These are phyloP conservation scores for Phortica variegata DNA, from an alignment of 1,140 invertebrate species.

Conservation along the genomic window DNA sequence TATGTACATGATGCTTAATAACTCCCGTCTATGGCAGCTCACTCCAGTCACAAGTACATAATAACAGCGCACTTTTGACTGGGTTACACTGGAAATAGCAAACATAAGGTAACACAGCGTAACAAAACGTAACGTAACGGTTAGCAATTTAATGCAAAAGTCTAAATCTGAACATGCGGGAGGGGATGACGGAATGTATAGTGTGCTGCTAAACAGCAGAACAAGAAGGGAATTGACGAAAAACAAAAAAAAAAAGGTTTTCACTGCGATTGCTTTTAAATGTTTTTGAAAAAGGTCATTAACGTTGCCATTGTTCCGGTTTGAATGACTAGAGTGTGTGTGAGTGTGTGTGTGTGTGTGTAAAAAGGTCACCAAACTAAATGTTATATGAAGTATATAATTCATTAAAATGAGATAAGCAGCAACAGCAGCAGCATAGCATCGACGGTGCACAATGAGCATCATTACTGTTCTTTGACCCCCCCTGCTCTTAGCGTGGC, in stretches of 20 bases:
- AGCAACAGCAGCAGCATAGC: no score
- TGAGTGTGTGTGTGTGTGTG: not conserved
- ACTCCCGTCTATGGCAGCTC: no score
- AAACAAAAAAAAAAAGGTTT: not conserved
- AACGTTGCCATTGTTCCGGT: constrained; percentile 40
- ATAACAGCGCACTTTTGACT: no score
- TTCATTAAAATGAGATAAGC: constrained; percentile 38
- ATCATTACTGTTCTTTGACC: constrained; percentile 12
- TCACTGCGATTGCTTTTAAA: constrained; percentile 20
- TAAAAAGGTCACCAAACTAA: constrained; percentile 38
- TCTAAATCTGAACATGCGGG: no score
- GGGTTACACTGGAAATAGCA: no score
- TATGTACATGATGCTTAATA: no score
- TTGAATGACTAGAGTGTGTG: not conserved
- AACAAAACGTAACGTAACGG: not conserved
- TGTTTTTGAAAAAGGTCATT: constrained; percentile 53
- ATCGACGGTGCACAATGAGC: no score
- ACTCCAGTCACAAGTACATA: no score
- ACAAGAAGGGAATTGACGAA: not conserved
- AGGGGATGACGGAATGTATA: no score
- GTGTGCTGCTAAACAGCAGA: not conserved
- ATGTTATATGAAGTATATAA: constrained; percentile 26
- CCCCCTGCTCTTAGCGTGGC: not conserved
- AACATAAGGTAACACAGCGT: constrained; percentile 4
- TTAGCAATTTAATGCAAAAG: not conserved